Evolutionary conservation across 2,888 invertebrate genomes (phyloP).

Genomic region (Pteria penguin): DNA sequence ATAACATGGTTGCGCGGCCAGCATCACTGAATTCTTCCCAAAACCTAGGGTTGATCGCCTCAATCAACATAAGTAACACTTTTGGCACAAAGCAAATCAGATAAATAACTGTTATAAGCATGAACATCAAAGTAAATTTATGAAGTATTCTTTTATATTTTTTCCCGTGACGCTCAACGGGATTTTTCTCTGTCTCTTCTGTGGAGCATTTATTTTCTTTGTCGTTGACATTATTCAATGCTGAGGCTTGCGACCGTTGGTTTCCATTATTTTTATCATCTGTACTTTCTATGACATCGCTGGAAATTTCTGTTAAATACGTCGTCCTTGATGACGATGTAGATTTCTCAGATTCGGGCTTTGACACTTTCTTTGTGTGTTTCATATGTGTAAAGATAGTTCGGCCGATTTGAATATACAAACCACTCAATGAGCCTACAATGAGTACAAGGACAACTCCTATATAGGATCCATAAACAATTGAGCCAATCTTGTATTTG

Average conservation of each 20-base stretch:
- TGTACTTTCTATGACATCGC: too few species aligned
- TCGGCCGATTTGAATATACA: conserved; percentile 13
- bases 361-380: background rate
- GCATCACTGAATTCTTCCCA: too few species aligned
- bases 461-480: background rate
- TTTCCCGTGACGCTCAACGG: too few species aligned
- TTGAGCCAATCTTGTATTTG: conserved; percentile 4
- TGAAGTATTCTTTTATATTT: background rate
- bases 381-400: conserved; percentile 19
- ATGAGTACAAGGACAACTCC: background rate
- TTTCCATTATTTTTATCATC: too few species aligned
- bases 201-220: too few species aligned
- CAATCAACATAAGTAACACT: background rate
- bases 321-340: too few species aligned
- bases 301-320: too few species aligned
- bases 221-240: too few species aligned
- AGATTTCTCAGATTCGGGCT: too few species aligned
- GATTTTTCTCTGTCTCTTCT: too few species aligned
- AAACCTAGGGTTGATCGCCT: too few species aligned
- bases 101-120: conserved; percentile 14
- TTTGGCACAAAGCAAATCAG: conserved; percentile 17
- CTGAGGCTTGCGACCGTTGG: too few species aligned
- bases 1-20: background rate
- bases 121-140: conserved; percentile 23
- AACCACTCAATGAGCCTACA: background rate